phyloP scores from a whole-genome alignment of 2,797 vertebrate species.

The Carduelis carduelis region DNA sequence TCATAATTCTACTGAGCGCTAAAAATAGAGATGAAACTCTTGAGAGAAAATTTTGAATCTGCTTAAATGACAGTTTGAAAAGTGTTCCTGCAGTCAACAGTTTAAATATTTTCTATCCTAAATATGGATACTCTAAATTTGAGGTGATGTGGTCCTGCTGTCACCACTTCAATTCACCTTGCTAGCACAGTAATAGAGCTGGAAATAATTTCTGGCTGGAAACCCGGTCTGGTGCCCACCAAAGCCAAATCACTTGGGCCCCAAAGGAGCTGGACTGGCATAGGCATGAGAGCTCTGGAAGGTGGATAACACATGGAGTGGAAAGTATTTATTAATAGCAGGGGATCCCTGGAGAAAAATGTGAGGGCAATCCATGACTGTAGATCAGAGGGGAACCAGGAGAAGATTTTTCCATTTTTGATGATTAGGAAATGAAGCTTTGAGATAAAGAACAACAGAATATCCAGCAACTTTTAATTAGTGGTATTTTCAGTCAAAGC shows the following conservation, averaged over 20 bases:
- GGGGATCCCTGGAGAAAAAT: not conserved
- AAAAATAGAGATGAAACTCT: conserved; percentile 62
- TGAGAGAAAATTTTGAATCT: conserved; percentile 56
- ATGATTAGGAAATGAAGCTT: not conserved
- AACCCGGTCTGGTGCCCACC: not conserved
- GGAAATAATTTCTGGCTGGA: conserved; percentile 33
- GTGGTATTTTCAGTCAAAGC: not conserved
- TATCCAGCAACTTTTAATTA: not conserved
- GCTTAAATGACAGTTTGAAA: conserved; percentile 47
- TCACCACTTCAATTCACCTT: conserved; percentile 46
- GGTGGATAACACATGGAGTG: not conserved
- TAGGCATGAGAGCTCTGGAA: not conserved
- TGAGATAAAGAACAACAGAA: conserved; percentile 1
- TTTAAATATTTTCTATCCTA: conserved; percentile 58
- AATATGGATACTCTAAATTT: conserved; percentile 52
- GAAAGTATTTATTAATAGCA: not conserved
- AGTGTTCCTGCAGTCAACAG: conserved; percentile 42
- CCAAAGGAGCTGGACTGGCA: not conserved
- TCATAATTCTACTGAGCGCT: conserved; percentile 62
- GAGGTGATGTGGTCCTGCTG: conserved; percentile 52
- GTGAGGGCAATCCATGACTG: not conserved
- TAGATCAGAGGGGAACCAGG: not conserved
- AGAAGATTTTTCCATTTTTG: not conserved
- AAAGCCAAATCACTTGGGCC: not conserved
- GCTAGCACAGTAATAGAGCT: conserved; percentile 10